phyloP scores from a whole-genome alignment of 2,888 invertebrate species.

The Drosophila maculinotata region DNA sequence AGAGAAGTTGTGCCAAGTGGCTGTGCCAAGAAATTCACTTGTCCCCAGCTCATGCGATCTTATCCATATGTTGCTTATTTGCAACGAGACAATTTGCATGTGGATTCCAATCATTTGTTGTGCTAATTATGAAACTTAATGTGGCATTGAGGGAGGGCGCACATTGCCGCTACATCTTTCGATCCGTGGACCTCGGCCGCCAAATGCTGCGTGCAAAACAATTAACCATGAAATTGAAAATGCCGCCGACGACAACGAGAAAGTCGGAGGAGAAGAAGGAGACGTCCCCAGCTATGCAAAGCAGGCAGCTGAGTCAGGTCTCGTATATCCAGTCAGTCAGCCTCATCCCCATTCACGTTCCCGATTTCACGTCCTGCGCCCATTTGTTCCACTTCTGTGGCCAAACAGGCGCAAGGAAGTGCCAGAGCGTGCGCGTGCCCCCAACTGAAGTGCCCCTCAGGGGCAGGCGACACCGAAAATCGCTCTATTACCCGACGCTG shows the following conservation, averaged over 20 bases:
- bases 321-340: slow-evolving; percentile 23
- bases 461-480: slow-evolving; percentile 46
- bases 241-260: slow-evolving; percentile 55
- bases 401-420: slow-evolving; percentile 78
- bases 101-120: slow-evolving; percentile 74
- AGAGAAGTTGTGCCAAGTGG: slow-evolving; percentile 20
- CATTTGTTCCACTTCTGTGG: slow-evolving; percentile 79
- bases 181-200: slow-evolving; percentile 44
- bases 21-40: slow-evolving; percentile 40
- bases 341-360: slow-evolving; percentile 11
- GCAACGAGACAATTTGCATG: slow-evolving; percentile 62
- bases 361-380: slow-evolving; percentile 66
- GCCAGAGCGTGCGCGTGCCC: slow-evolving; percentile 79
- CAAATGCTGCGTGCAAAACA: slow-evolving; percentile 81
- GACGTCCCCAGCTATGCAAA: slow-evolving; percentile 54
- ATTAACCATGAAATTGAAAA: slow-evolving; percentile 83
- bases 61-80: slow-evolving; percentile 76
- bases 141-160: slow-evolving; percentile 69
- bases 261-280: too few relatives aligned
- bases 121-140: slow-evolving; percentile 80
- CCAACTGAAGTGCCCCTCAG: slow-evolving; percentile 26
- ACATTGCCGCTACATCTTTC: slow-evolving; percentile 13
- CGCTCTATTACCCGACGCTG: slow-evolving; percentile 60
- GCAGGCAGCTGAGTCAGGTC: slow-evolving; percentile 59
- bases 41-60: slow-evolving; percentile 40